Evolutionary conservation across 2,888 invertebrate genomes (phyloP), one percentile per base, ranked within the genome.

Genomic region (Volucella bombylans): DNA sequence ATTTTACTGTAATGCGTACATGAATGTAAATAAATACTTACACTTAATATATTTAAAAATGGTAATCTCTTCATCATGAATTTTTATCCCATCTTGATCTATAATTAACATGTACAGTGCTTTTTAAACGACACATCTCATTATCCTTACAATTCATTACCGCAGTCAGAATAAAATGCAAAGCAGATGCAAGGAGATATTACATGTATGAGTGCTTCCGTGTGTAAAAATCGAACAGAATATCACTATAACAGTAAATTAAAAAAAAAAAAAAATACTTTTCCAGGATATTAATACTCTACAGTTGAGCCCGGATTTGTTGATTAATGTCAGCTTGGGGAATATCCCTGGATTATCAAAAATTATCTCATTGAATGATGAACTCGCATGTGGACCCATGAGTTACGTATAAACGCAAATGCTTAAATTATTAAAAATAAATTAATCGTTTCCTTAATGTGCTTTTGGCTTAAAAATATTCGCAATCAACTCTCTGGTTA

Each of bases 101-200:
- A 73, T 73, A 73, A 64, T 73, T 64, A 73, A 73, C 73, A 55
- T 55, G 39, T 55, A 73, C 55, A 55, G 47, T 55, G 31, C 64
- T 64, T 49, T 54, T 49, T 47, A 69, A 59, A 57, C 64, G 49
- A 73, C 64, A 31, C 31, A 65, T 73, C 64, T 65, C 73, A 73
- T 73, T 73, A 73, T 64, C 62, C 73, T 72, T 43, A 15, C 54
- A 62, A 54, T 62, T 69, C 69, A 69, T 69, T 61, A 73, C 18
- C 38, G 3, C 39, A 38, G 23, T 12, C 23, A 49, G 39, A 49
- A 65, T 41, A 49, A 64, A 55, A 39, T 54, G 14, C 45, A 54
- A 73, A 49, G 4, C 39, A 39, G 1, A 18, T 54, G 43, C 39
- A 55, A 39, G n/a, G 10, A 41, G 12, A n/a, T 38, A 38, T 31